Conservation (phyloP, 2,113 vertebrate genomes). For the Alectura lathami region DNA sequence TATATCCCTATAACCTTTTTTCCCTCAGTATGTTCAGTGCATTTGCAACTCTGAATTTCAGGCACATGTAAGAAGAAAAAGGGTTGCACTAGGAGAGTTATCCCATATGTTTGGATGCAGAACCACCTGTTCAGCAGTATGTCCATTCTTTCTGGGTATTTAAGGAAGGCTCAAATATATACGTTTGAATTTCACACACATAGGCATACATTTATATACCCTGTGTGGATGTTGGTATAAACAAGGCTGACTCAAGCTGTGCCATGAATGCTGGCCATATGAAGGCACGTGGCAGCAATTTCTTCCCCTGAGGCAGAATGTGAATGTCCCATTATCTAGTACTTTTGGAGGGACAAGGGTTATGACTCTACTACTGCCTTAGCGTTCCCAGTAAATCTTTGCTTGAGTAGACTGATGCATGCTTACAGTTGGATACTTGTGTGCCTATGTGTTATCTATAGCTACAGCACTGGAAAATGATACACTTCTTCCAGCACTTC, state of each 20-base stretch:
- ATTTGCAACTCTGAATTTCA: neutral
- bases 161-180: neutral
- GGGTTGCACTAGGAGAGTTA: neutral
- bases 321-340: neutral
- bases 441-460: rapidly evolving
- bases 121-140: neutral
- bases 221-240: neutral
- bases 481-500: neutral
- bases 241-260: neutral
- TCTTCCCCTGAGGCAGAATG: neutral
- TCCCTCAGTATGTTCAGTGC: neutral
- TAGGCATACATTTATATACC: neutral
- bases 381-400: neutral
- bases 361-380: neutral
- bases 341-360: neutral
- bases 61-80: neutral
- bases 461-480: neutral
- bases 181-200: neutral
- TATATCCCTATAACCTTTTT: neutral
- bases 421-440: neutral
- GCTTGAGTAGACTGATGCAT: neutral
- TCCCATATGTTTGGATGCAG: neutral
- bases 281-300: neutral
- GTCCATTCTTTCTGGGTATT: neutral
- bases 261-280: neutral